Base-by-base conservation (phyloP, 2,113 vertebrate species). In the Eupsittula cactorum region DNA sequence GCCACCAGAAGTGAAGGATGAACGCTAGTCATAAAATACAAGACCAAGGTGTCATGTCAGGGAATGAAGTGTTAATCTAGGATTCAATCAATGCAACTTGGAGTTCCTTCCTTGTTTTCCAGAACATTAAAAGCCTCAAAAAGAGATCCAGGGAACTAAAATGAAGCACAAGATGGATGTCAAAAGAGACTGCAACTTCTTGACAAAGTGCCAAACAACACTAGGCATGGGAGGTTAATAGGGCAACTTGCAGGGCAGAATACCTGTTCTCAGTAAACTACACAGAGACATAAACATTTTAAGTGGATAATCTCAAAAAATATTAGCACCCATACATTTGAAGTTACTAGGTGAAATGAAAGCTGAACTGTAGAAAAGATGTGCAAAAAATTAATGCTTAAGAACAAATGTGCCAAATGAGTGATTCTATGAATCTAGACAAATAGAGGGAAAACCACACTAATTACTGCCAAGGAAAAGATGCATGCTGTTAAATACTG, bases 141-240 rank as follows among this genome's bases (percentile, higher is more conserved):
- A 44, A 49, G 21, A 46, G 18, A 46, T 37, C 5, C 20, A 47
- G 14, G 9, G 18, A 64, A 35, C 11, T 35, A 35, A 90, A 57
- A 90, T 15, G 0, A 7, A 65, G 27, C 2, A 24, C 53, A 8
- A 64, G 76, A 73, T 11, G 10, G 10, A 21, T 52, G 16, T 6
- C 69, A 27, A 73, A 85, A 69, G 17, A 50, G 10, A 42, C 6
- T 33, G 42, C 6, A 75, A 35, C 3, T 35, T 65, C 70, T 47
- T 52, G 11, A 35, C 9, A 39, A 59, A 82, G 9, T 29, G 10
- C 2, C 7, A 60, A 1, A 25, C 13, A 71, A 11, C 5, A 44
- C 3, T 11, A 31, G 8, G 9, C 5, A 39, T 10, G 5, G 27
- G 5, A 69, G 9, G 6, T 8, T 11, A 85, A 60, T 1, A 2